These are phyloP conservation scores for Champsocephalus esox DNA, from an alignment of 2,797 vertebrate genomes.

Conservation along the genomic window DNA sequence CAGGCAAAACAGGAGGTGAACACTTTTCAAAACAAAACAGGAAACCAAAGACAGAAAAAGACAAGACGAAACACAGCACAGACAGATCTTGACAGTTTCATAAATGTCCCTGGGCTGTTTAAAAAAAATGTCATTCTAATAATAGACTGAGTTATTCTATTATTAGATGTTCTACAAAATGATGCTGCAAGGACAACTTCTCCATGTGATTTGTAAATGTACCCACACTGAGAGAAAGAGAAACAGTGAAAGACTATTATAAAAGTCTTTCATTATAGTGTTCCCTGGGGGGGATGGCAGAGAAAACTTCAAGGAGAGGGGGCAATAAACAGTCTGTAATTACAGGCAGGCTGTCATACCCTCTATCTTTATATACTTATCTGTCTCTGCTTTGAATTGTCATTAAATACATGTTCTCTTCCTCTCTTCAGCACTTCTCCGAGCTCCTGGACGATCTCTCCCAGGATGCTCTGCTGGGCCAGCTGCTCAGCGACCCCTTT, in stretches of 20 bases:
- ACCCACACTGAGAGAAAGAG: slow-evolving; percentile 43
- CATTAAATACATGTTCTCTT: background rate
- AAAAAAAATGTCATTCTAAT: too few species aligned
- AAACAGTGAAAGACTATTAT: slow-evolving; percentile 29
- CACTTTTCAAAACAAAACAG: too few species aligned
- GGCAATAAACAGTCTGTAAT: slow-evolving; percentile 38
- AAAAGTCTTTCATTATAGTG: slow-evolving; percentile 19
- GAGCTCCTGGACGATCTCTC: slow-evolving; percentile 97
- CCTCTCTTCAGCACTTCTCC: slow-evolving; percentile 90
- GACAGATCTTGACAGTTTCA: too few species aligned
- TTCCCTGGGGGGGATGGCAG: background rate
- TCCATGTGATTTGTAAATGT: slow-evolving; percentile 39
- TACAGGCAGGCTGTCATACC: slow-evolving; percentile 17
- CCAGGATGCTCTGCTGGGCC: slow-evolving; percentile 93
- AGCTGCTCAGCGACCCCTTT: slow-evolving; percentile 97
- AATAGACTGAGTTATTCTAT: too few species aligned
- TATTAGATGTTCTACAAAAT: too few species aligned
- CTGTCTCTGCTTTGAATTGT: background rate
- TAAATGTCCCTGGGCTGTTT: too few species aligned
- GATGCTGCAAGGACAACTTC: background rate
- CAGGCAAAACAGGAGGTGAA: too few species aligned
- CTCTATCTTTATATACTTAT: slow-evolving; percentile 40
- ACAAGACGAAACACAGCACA: too few species aligned
- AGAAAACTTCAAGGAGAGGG: too few species aligned
- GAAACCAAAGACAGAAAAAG: too few species aligned